Evolutionary conservation across 1,140 invertebrate genomes (phyloP), one percentile per base, ranked within the genome.

Genomic region (Lucilia cuprina): DNA sequence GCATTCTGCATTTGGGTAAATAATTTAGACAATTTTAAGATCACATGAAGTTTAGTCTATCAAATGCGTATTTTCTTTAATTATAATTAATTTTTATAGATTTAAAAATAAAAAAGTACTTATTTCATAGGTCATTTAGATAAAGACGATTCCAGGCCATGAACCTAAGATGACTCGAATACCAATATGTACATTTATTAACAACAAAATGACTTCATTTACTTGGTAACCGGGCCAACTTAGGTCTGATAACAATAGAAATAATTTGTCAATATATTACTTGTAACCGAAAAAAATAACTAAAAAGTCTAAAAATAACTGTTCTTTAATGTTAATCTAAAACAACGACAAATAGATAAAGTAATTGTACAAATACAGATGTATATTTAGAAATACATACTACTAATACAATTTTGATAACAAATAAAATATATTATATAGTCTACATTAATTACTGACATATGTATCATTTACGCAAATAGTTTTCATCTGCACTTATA

Each of bases 81-180:
- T 70, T 25, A 70, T 17, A 83, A 80, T 25, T 77, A 12, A 25
- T 49, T 19, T 19, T n/a, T 41, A 47, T 60, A 55, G 4, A 25
- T 35, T 50, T 75, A 83, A 83, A 70, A 47, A 83, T 35, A 49
- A 41, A 60, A 25, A 60, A 25, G 14, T 19, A 55, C 41, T 35
- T 30, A 83, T 49, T 83, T 19, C 60, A 50, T 25, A 83, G 35
- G 49, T 85, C 82, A 80, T 85, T 85, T 83, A 85, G 84, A 85
- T 85, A 85, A 85, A 83, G 82, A 85, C 50, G 34, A 14, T 13
- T 41, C 17, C 75, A 35, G 75, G 82, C 77, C 74, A 83, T 85
- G 84, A 85, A 85, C 84, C 83, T 85, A 85, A 85, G 84, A 83
- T 85, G 84, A 85, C 84, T 85, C 84, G 84, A 85, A 85, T 85